Base-by-base conservation (phyloP, 2,888 invertebrate genomes). In the Chorisops tibialis region DNA sequence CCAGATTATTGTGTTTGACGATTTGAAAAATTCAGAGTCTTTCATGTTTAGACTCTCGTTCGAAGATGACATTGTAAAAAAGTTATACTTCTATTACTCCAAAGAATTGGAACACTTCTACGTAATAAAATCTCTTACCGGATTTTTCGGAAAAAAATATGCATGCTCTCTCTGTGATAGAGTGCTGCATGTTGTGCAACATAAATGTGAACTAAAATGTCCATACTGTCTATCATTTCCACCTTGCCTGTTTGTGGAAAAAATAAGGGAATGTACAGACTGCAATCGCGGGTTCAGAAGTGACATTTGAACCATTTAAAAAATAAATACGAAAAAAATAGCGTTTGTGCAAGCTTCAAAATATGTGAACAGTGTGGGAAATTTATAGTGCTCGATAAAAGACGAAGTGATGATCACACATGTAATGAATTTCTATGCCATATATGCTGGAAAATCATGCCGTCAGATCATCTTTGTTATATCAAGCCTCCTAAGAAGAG, bases 1-100 rank as follows among this genome's bases (percentile, higher is more conserved):
- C n/a, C 58, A 58, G 37, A 58, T 58, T 2, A 24, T 51, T 14
- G 51, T 61, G 4, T 61, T 61, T 35, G 51, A 61, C 21, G 21
- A 60, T 14, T 2, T 50, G 4, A 38, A 24, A 14, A 22, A 50
- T 24, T 24, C 60, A 41, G 11, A 38, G 14, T 59, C 59, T 18
- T 19, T 59, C 38, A 12, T 48, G 21, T 48, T 59, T 22, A 59
- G 37, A 37, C 43, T n/a, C 9, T 16, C 43, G 43, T 43, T n/a
- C 43, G 14, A 43, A 43, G 14, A 6, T 16, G 14, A 6, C 43
- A n/a, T 16, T 43, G 43, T 43, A 14, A 14, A 43, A 43, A 43
- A 43, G 14, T 37, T n/a, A 1, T 43, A 43, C 12, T 43, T 43
- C 14, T 7, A 43, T n/a, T 43, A n/a, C 14, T 43, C 43, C 43